Base-by-base conservation (phyloP, 2,888 invertebrate genomes). In the Calliphora vomitoria region DNA sequence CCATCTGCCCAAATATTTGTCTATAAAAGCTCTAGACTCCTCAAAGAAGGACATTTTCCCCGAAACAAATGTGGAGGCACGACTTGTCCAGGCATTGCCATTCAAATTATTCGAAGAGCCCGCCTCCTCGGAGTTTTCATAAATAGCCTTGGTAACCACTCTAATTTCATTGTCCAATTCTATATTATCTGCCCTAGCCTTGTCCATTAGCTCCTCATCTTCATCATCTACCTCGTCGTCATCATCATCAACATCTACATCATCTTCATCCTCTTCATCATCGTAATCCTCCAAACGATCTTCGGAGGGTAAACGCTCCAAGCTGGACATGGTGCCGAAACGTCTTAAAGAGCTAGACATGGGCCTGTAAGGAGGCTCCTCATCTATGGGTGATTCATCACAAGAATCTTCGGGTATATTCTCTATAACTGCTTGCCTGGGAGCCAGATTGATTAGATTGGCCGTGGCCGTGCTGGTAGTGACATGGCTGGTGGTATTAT, bases 41-140 rank as follows among this genome's bases (percentile, higher is more conserved):
- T 96, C 96, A 88, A 96, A 95, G 85, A 96, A 95, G 3, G 96
- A 95, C 95, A 97, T 97, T 92, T 97, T 97, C 90, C 97, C 97
- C 5, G 96, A 96, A 6, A 97, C 97, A 92, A 96, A 97, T 50
- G 96, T 96, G 1, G 97, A 97, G 8, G 97, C 97, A 86, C 96
- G 94, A 8, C 96, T 96, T 0, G 97, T 97, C 97, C 97, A 97
- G 0, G 92, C 93, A 0, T 90, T 92, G 82, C 82, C 80, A 41
- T 84, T 76, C 3, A 78, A 6, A 44, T 90, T 89, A 58, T 91
- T 83, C 0, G 91, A 91, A 8, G 90, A 90, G 6, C 82, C 64
- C 0, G 86, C 69, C 18, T 76, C 60, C 1, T 84, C 71, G 0
- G 53, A 50, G 11, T 69, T 72, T 13, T 69, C 78, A 47, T 90